phyloP scores from a whole-genome alignment of 2,113 vertebrate species.

The Cavia aperea region DNA sequence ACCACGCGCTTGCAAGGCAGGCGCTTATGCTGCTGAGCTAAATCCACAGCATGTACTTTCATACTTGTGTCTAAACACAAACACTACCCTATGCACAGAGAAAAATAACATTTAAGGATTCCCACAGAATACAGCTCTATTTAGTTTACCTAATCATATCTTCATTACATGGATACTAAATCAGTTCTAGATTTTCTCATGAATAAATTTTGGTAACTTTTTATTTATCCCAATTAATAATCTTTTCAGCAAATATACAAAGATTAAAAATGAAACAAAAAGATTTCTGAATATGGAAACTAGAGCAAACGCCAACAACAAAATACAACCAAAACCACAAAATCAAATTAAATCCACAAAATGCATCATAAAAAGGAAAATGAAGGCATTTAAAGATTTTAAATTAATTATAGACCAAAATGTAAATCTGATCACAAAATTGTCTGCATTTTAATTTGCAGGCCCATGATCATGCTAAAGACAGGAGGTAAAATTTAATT shows the following conservation, averaged over 20 bases:
- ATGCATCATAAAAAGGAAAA: constrained; percentile 32
- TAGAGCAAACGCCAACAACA: constrained; percentile 17
- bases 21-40: no score
- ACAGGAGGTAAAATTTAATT: constrained; percentile 61
- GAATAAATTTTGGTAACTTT: not conserved
- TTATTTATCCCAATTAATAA: not conserved
- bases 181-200: not conserved
- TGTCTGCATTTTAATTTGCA: constrained; percentile 65
- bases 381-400: constrained; percentile 51
- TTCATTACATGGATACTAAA: constrained; percentile 4
- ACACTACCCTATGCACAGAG: not conserved
- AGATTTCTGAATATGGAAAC: not conserved
- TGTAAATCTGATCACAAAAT: constrained; percentile 61
- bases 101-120: not conserved
- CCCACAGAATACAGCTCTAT: not conserved
- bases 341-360: constrained; percentile 48
- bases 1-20: no score
- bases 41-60: not conserved
- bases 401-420: constrained; percentile 63
- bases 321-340: constrained; percentile 29
- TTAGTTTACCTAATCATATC: not conserved
- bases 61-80: not conserved
- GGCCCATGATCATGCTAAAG: constrained; percentile 39
- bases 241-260: constrained; percentile 31
- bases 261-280: constrained; percentile 21